Evolutionary conservation across 35 echinoderm and acorn worm genomes (phyloP).

Genomic region (Ptychodera flava): DNA sequence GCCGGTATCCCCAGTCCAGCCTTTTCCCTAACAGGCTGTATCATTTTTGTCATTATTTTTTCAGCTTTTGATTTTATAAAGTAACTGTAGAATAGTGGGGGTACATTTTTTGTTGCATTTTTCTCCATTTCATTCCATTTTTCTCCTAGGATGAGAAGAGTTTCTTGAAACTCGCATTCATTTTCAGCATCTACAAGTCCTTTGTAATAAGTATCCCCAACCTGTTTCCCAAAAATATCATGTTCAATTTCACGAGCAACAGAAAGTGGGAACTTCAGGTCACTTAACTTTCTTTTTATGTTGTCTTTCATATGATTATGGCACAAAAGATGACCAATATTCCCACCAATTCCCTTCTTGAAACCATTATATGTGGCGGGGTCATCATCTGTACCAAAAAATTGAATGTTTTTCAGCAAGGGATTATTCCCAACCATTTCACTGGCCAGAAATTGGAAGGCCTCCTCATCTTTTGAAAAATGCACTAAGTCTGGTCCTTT

Average conservation of each 20-base stretch:
- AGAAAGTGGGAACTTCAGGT: slow-evolving; percentile 5
- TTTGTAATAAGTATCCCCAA: not conserved
- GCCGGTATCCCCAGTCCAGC: slow-evolving; percentile 7
- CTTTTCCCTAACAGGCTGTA: not conserved
- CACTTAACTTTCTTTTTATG: slow-evolving; percentile 11
- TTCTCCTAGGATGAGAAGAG: not conserved
- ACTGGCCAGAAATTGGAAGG: slow-evolving; percentile 20
- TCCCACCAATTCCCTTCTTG: too few species aligned
- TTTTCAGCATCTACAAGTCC: slow-evolving; percentile 25
- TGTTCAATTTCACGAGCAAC: slow-evolving; percentile 5
- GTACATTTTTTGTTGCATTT: slow-evolving; percentile 13
- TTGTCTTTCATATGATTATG: slow-evolving; percentile 26
- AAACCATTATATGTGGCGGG: slow-evolving; percentile 18
- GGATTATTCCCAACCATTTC: not conserved
- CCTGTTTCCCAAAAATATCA: slow-evolving; percentile 28
- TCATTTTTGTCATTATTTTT: slow-evolving; percentile 32
- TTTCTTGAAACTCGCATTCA: slow-evolving; percentile 18
- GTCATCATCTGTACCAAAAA: slow-evolving; percentile 30
- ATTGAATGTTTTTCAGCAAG: slow-evolving; percentile 11
- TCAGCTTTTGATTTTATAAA: slow-evolving; percentile 23
- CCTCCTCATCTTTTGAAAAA: slow-evolving; percentile 15
- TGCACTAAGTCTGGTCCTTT: slow-evolving; percentile 19
- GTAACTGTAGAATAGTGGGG: slow-evolving; percentile 5
- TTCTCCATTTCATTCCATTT: slow-evolving; percentile 22
- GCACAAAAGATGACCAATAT: slow-evolving; percentile 5